Evolutionary conservation across 2,797 vertebrate species (phyloP).

Genomic region (Falco cherrug): DNA sequence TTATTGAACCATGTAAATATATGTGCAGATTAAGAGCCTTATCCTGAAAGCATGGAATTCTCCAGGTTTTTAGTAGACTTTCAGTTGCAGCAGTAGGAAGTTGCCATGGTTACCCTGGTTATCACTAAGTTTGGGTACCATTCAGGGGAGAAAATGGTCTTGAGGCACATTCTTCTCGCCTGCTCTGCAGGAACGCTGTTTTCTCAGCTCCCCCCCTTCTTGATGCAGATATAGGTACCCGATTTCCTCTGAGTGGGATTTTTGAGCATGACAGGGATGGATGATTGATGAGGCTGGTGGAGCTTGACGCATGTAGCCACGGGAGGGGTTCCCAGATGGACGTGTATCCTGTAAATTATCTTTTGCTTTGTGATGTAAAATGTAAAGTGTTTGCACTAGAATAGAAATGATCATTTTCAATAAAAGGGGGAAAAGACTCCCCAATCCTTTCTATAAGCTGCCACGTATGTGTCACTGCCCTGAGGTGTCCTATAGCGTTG

Average conservation of each 20-base stretch:
- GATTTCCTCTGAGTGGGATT: not conserved
- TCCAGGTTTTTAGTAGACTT: not conserved
- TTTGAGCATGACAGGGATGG: not conserved
- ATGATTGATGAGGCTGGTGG: constrained; percentile 8
- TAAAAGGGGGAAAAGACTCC: constrained; percentile 67
- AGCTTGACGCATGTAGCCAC: not conserved
- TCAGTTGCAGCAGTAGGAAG: not conserved
- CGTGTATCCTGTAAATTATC: constrained; percentile 76
- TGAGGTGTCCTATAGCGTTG: not conserved
- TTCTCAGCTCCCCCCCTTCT: not conserved
- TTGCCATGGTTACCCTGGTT: not conserved
- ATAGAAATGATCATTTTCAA: constrained; percentile 74
- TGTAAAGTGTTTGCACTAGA: constrained; percentile 77
- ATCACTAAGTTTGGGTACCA: not conserved
- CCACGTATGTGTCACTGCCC: not conserved
- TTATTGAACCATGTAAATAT: constrained; percentile 21
- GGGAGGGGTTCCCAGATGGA: constrained; percentile 57
- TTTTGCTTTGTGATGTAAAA: constrained; percentile 77
- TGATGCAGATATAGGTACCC: not conserved
- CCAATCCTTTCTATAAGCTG: constrained; percentile 8
- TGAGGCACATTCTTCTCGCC: not conserved
- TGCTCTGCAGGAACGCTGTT: not conserved
- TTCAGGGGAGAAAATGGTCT: not conserved
- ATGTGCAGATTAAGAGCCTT: constrained; percentile 10
- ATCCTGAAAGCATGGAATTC: not conserved